phyloP scores from a whole-genome alignment of 2,888 invertebrate genomes.

The Flexamia atlantica region DNA sequence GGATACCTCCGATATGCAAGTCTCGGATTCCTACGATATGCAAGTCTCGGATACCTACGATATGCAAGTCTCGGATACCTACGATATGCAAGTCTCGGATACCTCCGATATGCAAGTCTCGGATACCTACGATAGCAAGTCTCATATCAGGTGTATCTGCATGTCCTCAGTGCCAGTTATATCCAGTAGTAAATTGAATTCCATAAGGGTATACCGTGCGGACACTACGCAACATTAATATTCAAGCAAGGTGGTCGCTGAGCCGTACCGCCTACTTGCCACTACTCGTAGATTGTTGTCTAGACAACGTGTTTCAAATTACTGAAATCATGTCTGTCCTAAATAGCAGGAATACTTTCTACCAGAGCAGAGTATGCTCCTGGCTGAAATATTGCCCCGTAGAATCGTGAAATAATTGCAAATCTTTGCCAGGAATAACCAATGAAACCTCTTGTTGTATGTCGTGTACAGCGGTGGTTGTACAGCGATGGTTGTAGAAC shows the following conservation, averaged over 20 bases:
- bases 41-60: too few species aligned
- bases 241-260: not conserved
- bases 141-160: not conserved
- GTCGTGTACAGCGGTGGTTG: too few species aligned
- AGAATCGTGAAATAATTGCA: not conserved
- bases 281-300: constrained; percentile 33
- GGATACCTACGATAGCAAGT: not conserved
- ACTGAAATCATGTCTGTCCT: constrained; percentile 46
- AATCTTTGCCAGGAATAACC: not conserved
- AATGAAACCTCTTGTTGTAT: too few species aligned
- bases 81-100: too few species aligned
- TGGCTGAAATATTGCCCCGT: not conserved
- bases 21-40: too few species aligned
- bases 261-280: not conserved
- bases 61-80: too few species aligned
- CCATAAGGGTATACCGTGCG: not conserved
- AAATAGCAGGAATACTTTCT: constrained; percentile 41
- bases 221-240: not conserved
- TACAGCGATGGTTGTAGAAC: too few species aligned
- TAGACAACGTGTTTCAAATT: constrained; percentile 35
- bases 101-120: too few species aligned
- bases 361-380: not conserved
- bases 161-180: not conserved
- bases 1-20: too few species aligned
- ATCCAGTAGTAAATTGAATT: not conserved